These are phyloP conservation scores for Anguilla marmorata DNA, from an alignment of 2,797 vertebrate species.

Conservation along the genomic window DNA sequence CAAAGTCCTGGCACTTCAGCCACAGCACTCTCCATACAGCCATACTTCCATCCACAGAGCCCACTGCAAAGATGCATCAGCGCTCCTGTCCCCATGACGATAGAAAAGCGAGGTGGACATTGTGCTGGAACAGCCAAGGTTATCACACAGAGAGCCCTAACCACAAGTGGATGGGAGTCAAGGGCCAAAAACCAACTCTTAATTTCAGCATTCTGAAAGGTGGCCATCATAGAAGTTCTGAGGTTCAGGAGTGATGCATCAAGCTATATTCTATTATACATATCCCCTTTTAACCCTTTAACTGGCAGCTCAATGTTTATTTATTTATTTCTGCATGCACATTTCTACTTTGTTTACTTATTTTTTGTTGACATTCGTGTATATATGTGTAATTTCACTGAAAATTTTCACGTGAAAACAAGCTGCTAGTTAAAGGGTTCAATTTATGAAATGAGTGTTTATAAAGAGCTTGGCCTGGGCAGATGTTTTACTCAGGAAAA, in stretches of 20 bases:
- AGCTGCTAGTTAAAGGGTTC: background rate
- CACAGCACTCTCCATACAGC: background rate
- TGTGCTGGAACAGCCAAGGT: background rate
- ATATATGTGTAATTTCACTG: background rate
- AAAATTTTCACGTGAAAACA: background rate
- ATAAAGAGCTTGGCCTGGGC: background rate
- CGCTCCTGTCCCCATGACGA: background rate
- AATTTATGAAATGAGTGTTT: background rate
- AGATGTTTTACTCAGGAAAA: background rate
- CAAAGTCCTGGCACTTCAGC: background rate
- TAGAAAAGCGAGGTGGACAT: conserved; percentile 1
- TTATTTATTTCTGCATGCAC: too few relatives aligned
- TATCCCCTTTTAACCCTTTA: background rate
- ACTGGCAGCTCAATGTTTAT: background rate
- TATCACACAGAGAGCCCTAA: background rate
- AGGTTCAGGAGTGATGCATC: background rate
- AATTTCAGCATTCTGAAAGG: background rate
- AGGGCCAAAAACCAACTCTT: background rate
- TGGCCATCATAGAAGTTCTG: background rate
- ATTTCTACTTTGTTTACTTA: background rate
- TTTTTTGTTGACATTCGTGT: background rate
- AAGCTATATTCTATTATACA: background rate
- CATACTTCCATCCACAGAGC: background rate
- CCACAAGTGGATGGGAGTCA: background rate
- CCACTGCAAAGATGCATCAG: background rate